A percentile compares a stretch with the other conserved stretches of the same genome.
Evolutionary conservation across 2,888 invertebrate genomes (phyloP).

Genomic region (Tupiocoris notatus): DNA sequence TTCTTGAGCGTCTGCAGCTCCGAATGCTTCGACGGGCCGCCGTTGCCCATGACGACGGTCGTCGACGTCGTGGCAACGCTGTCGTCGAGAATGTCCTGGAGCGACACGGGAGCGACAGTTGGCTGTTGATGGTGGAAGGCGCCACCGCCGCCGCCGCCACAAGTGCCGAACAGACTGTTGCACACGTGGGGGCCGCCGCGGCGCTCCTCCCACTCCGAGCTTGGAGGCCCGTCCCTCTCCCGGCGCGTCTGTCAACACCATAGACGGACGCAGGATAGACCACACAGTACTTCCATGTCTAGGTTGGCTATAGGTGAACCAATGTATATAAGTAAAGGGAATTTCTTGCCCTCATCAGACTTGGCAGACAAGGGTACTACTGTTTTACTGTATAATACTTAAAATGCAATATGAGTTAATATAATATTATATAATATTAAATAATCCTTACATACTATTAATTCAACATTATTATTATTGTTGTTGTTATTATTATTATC

Average conservation of each 20-base stretch:
- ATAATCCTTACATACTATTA: too few species aligned
- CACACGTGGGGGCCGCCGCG: conserved; percentile 43
- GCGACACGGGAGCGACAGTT: conserved; percentile 22
- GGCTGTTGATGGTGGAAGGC: not conserved
- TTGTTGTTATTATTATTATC: too few species aligned
- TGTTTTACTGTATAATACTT: too few species aligned
- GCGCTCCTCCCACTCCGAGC: conserved; percentile 32
- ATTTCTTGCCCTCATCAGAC: too few species aligned
- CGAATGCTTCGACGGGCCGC: conserved; percentile 54
- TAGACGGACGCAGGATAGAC: too few species aligned
- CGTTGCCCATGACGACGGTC: conserved; percentile 43
- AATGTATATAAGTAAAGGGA: too few species aligned
- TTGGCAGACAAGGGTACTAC: too few species aligned
- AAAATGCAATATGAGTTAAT: too few species aligned
- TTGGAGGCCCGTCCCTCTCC: conserved; percentile 14
- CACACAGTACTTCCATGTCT: too few species aligned
- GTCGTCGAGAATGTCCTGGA: conserved; percentile 43
- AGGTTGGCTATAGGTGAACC: too few species aligned
- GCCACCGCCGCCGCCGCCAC: conserved; percentile 32
- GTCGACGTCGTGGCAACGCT: conserved; percentile 4
- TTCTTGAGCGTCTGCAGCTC: conserved; percentile 61
- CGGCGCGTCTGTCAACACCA: conserved; percentile 8
- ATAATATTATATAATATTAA: too few species aligned
- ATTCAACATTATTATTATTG: too few species aligned
- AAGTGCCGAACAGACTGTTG: conserved; percentile 44